phyloP scores from a whole-genome alignment of 2,113 vertebrate species.

The Spizaetus ornatus region DNA sequence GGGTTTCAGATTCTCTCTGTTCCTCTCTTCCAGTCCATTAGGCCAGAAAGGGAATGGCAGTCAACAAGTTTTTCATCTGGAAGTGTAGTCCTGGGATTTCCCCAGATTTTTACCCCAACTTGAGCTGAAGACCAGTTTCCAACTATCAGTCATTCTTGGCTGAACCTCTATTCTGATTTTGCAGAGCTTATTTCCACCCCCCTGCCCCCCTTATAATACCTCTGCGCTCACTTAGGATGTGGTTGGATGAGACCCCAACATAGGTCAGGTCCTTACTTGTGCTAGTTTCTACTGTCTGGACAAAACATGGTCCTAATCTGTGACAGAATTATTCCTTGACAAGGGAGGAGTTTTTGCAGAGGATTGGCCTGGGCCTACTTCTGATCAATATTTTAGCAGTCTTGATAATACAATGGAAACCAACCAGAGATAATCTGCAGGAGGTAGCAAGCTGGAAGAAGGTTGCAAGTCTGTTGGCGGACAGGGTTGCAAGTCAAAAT shows the following conservation, averaged over 20 bases:
- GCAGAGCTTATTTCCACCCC: not conserved
- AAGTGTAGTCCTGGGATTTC: conserved; percentile 36
- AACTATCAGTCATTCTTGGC: not conserved
- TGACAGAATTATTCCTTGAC: not conserved
- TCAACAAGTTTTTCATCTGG: conserved; percentile 40
- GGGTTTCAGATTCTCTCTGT: conserved; percentile 49
- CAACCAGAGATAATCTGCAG: not conserved
- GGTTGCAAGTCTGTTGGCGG: not conserved
- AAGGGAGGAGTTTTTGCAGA: not conserved
- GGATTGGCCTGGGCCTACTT: not conserved
- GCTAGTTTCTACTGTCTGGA: not conserved
- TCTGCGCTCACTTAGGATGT: not conserved
- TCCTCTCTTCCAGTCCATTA: conserved; percentile 53
- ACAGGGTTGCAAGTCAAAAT: not conserved
- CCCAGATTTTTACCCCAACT: not conserved
- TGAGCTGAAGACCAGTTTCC: not conserved
- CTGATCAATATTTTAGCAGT: not conserved
- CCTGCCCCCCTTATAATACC: not conserved
- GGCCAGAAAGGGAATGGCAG: conserved; percentile 23
- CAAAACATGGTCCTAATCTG: not conserved
- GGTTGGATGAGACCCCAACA: not conserved
- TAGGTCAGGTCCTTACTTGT: not conserved
- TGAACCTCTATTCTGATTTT: not conserved
- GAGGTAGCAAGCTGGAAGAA: not conserved
- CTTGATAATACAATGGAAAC: not conserved